phyloP scores from a whole-genome alignment of 2,113 vertebrate species.

The Todiramphus chloris region DNA sequence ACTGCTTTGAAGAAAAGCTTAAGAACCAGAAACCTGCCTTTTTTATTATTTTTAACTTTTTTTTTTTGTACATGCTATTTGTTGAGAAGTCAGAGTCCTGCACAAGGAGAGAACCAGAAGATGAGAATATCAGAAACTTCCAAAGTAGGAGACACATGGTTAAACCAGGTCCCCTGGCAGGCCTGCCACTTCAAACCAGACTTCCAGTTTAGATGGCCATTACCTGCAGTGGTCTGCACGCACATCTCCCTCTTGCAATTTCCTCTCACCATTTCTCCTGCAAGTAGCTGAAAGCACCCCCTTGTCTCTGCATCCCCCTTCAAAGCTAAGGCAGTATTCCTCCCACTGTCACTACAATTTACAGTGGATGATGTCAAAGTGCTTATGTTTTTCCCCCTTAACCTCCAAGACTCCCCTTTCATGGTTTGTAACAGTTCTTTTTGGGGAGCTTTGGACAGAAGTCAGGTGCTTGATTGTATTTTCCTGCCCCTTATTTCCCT shows the following conservation, averaged over 20 bases:
- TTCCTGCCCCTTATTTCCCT: neutral
- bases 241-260: neutral
- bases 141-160: neutral
- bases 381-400: neutral
- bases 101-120: neutral
- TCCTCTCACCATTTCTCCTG: neutral
- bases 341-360: neutral
- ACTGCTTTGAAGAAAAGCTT: neutral
- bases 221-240: neutral
- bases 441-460: neutral
- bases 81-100: neutral
- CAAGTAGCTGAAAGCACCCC: neutral
- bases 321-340: neutral
- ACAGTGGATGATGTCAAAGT: neutral
- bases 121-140: neutral
- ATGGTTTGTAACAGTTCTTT: neutral
- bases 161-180: neutral
- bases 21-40: neutral
- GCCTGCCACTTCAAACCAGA: neutral
- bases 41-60: neutral
- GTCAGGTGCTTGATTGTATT: neutral
- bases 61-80: neutral
- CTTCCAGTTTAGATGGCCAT: neutral
- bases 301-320: neutral
- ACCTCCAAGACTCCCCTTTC: neutral